Evolutionary conservation across 2,797 vertebrate species (phyloP).

Genomic region (Enteromius paludinosus): DNA sequence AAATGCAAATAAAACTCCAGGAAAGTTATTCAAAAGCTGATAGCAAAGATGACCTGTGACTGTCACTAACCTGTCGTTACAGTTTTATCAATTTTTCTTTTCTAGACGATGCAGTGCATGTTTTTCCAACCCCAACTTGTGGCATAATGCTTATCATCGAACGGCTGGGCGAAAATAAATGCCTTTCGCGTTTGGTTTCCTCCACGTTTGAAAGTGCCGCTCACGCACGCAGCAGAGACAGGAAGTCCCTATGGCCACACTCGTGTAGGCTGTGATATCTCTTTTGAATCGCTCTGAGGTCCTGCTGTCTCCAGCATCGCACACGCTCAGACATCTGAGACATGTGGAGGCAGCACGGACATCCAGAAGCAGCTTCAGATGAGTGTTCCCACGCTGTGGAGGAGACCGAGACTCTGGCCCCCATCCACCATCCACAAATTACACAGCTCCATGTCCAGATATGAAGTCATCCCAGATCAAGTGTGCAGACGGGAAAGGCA

Average conservation of each 20-base stretch:
- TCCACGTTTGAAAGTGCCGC: not conserved
- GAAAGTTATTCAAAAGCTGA: not conserved
- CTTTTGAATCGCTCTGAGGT: conserved; percentile 6
- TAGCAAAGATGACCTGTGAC: not conserved
- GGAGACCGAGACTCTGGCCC: conserved; percentile 60
- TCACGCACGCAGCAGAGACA: not conserved
- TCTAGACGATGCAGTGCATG: not conserved
- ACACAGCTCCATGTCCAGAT: conserved; percentile 62
- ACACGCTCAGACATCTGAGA: conserved; percentile 12
- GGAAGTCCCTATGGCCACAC: not conserved
- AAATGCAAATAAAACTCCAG: not conserved
- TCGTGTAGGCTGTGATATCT: conserved; percentile 1
- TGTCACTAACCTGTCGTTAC: not conserved
- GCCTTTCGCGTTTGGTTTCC: not conserved
- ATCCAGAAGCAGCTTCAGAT: conserved; percentile 15
- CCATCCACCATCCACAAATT: conserved; percentile 63
- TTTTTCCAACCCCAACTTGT: not conserved
- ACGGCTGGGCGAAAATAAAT: not conserved
- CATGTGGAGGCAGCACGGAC: conserved; percentile 3
- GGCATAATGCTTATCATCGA: not conserved
- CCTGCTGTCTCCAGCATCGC: conserved; percentile 1
- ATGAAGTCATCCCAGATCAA: conserved; percentile 61
- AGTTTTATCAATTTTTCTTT: not conserved
- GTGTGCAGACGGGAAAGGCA: conserved; percentile 27
- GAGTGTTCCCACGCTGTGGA: conserved; percentile 66